Evolutionary conservation across 2,888 invertebrate genomes (phyloP).

Genomic region (Hedya salicella): DNA sequence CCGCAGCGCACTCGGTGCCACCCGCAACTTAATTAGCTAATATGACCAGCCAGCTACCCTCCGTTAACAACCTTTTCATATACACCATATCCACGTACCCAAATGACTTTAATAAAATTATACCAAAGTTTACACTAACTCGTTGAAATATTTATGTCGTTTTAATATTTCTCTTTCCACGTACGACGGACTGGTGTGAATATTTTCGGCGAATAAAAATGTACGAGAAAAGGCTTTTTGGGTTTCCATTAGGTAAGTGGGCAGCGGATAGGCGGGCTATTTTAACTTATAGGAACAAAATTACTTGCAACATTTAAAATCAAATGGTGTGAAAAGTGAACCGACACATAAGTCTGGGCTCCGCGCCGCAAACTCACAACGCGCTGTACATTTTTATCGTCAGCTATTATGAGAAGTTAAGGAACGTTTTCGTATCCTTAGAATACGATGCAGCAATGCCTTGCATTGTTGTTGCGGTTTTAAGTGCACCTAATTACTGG

Average conservation of each 20-base stretch:
- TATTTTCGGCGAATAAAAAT: constrained; percentile 36
- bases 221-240: constrained; percentile 40
- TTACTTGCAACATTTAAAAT: constrained; percentile 14
- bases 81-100: constrained; percentile 62
- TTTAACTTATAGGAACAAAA: constrained; percentile 34
- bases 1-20: constrained; percentile 60
- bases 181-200: constrained; percentile 35
- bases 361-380: background rate
- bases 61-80: constrained; percentile 64
- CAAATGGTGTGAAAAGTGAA: background rate
- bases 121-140: constrained; percentile 62
- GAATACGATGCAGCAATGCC: too few species aligned
- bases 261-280: constrained; percentile 27
- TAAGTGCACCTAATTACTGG: too few species aligned
- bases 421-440: too few species aligned
- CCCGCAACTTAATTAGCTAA: constrained; percentile 76
- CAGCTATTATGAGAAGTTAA: background rate
- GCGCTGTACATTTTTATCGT: background rate
- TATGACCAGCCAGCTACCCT: constrained; percentile 69
- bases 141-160: constrained; percentile 61
- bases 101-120: constrained; percentile 57
- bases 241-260: constrained; percentile 41
- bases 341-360: background rate
- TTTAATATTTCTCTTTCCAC: constrained; percentile 31
- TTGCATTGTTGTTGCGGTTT: too few species aligned